Conservation (phyloP, 2,888 invertebrate species). For the Aquatica leii region DNA sequence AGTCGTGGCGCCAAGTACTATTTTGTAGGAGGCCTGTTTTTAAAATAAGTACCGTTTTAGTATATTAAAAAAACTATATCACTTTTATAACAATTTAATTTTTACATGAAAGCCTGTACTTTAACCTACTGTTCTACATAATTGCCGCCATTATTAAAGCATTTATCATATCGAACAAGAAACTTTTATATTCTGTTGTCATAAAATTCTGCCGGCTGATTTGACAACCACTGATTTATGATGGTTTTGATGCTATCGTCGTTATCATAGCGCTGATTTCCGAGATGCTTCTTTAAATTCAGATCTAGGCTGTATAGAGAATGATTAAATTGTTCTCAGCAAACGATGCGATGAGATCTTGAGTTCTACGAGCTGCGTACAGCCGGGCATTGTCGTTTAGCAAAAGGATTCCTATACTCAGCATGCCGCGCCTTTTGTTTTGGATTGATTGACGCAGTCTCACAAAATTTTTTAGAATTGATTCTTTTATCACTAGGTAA, state of each 20-base stretch:
- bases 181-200: too few species aligned
- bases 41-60: not conserved
- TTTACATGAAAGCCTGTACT: not conserved
- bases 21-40: not conserved
- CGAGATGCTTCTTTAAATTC: too few species aligned
- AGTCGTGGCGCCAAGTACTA: too few species aligned
- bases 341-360: not conserved
- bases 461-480: too few species aligned
- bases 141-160: too few species aligned
- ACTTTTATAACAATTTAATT: not conserved
- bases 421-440: not conserved
- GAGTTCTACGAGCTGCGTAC: not conserved
- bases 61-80: not conserved
- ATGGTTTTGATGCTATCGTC: too few species aligned
- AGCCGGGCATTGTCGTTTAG: not conserved
- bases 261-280: too few species aligned
- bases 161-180: too few species aligned
- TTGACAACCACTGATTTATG: too few species aligned
- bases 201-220: too few species aligned
- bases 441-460: not conserved
- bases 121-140: not conserved
- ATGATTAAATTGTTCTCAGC: not conserved
- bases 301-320: too few species aligned
- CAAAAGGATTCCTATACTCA: not conserved
- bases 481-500: not conserved